Evolutionary conservation across 2,113 vertebrate genomes (phyloP), one percentile per base, ranked within the genome.

Genomic region (Todiramphus saurophagus): DNA sequence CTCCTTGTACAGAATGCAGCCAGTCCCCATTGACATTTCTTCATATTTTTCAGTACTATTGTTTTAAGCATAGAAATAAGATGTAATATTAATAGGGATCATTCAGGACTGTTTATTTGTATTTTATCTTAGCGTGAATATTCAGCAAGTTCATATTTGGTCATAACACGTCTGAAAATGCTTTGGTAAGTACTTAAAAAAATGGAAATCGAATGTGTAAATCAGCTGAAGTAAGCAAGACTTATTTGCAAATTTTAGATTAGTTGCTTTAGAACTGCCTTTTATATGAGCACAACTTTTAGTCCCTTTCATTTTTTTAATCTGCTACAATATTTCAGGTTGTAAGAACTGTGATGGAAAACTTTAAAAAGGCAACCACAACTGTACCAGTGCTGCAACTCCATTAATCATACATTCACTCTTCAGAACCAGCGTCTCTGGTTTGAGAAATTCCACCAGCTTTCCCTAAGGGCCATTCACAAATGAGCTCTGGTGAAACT

Each of bases 71-170:
- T 35, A 35, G 46, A 86, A 85, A 31, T 56, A 50, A 81, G 66
- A 62, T 50, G 28, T 62, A 53, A 17, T 64, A 58, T 62, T 79
- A 87, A 82, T 69, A 55, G 43, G 28, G 82, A 85, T 76, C 39
- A 50, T 30, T 91, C 44, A 33, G 62, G 39, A 41, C 19, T 82
- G 39, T 56, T 90, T 80, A 27, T 74, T 90, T 94, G 77, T 76
- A 74, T 46, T 93, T 92, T 85, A 60, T 75, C 35, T 56, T 39
- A 21, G 53, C 27, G n/a, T 79, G 78, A 85, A 11, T 73, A 66
- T 88, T 85, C 84, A 95, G 33, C 37, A 84, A 79, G 58, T 62
- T 94, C 21, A 4, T 84, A 76, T 94, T 89, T 93, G 89, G 66
- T 60, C 68, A 41, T 87, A 93, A 76, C 46, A 28, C 59, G 69